Evolutionary conservation across 2,797 vertebrate genomes (phyloP).

Genomic region (Holocentrus rufus): DNA sequence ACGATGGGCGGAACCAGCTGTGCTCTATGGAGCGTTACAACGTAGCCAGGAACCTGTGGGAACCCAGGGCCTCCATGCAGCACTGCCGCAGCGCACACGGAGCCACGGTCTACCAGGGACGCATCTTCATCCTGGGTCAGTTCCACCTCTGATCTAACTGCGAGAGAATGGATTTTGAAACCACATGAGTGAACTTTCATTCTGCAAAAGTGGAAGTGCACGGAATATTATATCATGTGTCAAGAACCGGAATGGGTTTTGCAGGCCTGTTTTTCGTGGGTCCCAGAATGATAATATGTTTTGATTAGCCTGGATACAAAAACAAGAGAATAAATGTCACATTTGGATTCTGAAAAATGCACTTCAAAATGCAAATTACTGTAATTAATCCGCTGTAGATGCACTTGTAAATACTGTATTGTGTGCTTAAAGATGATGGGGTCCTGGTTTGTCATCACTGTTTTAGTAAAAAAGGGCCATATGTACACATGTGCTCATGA

Average conservation of each 20-base stretch:
- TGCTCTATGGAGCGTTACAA: constrained; percentile 83
- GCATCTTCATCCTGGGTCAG: constrained; percentile 84
- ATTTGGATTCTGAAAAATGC: not conserved
- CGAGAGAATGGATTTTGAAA: not conserved
- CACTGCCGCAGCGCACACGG: constrained; percentile 84
- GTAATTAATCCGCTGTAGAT: not conserved
- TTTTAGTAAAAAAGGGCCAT: not conserved
- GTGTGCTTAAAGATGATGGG: not conserved
- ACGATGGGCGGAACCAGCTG: constrained; percentile 82
- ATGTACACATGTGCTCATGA: not conserved
- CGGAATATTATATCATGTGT: not conserved
- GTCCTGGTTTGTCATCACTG: not conserved
- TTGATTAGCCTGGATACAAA: not conserved
- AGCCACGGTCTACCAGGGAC: constrained; percentile 77
- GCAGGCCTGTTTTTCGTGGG: not conserved
- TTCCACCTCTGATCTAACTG: not conserved
- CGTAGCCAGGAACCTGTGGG: constrained; percentile 78
- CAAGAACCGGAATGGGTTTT: not conserved
- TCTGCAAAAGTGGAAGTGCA: not conserved
- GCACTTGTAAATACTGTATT: not conserved
- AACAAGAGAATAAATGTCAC: no score
- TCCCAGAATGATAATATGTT: not conserved
- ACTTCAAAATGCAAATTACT: not conserved
- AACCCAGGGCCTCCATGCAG: constrained; percentile 81
- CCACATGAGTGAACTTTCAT: not conserved